Percentiles rank a stretch among this genome's conserved stretches.
Evolutionary conservation across 2,113 vertebrate genomes (phyloP).

Genomic region (Himantopus leucocephalus): DNA sequence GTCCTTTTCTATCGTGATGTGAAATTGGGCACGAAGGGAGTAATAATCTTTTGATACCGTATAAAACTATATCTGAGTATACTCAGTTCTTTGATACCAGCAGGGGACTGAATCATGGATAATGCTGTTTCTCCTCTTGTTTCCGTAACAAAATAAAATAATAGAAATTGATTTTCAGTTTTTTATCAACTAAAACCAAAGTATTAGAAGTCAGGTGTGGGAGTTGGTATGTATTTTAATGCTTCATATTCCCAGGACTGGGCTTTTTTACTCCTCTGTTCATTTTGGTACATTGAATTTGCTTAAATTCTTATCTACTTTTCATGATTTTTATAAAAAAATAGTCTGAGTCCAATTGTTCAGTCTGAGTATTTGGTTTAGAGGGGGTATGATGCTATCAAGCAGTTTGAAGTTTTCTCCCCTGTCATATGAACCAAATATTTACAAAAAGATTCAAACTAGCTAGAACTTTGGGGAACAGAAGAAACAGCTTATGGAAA

Average conservation of each 20-base stretch:
- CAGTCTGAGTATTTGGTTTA: background rate
- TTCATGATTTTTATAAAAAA: background rate
- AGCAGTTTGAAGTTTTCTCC: background rate
- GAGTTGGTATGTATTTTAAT: background rate
- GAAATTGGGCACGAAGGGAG: background rate
- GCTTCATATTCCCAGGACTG: background rate
- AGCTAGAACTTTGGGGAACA: background rate
- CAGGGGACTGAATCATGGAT: background rate
- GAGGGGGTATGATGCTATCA: background rate
- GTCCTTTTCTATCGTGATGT: fast-evolving
- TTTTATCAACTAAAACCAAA: background rate
- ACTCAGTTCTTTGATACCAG: background rate
- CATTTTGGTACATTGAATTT: background rate
- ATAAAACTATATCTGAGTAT: background rate
- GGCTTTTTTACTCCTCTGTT: background rate
- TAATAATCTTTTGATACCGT: background rate
- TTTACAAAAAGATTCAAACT: background rate
- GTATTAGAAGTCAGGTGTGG: background rate
- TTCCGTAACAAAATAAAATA: background rate
- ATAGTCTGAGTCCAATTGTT: background rate
- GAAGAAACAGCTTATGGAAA: background rate
- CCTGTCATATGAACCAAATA: background rate
- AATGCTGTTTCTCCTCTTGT: background rate
- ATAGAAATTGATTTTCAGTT: background rate
- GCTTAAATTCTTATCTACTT: background rate